phyloP scores from a whole-genome alignment of 2,113 vertebrate genomes.

The Upupa epops region DNA sequence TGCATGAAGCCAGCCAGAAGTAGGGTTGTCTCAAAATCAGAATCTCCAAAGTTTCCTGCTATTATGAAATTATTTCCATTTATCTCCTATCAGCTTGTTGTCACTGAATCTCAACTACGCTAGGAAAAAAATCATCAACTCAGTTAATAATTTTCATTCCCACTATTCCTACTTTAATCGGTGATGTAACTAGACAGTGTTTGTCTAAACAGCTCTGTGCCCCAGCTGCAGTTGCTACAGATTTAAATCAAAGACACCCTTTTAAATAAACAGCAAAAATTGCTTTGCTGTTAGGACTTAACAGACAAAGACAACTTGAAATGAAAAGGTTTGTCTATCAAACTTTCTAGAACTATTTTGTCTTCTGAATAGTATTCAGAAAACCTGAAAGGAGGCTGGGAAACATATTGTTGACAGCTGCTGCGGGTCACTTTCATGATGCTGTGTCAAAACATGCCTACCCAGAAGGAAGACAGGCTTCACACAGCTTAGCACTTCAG shows the following conservation, averaged over 20 bases:
- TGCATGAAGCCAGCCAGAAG: not conserved
- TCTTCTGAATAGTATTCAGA: not conserved
- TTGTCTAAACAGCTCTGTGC: too few species aligned
- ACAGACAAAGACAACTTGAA: not conserved
- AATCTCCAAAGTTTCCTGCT: not conserved
- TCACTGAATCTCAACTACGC: not conserved
- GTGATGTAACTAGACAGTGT: too few species aligned
- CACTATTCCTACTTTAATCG: not conserved
- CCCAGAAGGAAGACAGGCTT: not conserved
- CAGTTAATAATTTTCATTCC: not conserved
- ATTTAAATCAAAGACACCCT: too few species aligned
- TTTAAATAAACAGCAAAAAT: not conserved
- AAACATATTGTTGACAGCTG: not conserved
- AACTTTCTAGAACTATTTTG: not conserved
- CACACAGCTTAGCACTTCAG: not conserved
- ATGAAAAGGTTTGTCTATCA: not conserved
- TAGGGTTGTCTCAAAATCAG: not conserved
- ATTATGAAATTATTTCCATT: not conserved
- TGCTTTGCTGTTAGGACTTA: not conserved
- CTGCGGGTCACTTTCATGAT: not conserved
- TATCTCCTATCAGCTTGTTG: not conserved
- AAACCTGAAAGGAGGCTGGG: not conserved
- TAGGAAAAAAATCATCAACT: not conserved
- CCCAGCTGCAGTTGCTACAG: too few species aligned
- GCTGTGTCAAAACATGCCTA: not conserved